A percentile compares a stretch with the other conserved stretches of the same genome.
Evolutionary conservation across 2,797 vertebrate genomes (phyloP).

Genomic region (Epinephelus awoara): DNA sequence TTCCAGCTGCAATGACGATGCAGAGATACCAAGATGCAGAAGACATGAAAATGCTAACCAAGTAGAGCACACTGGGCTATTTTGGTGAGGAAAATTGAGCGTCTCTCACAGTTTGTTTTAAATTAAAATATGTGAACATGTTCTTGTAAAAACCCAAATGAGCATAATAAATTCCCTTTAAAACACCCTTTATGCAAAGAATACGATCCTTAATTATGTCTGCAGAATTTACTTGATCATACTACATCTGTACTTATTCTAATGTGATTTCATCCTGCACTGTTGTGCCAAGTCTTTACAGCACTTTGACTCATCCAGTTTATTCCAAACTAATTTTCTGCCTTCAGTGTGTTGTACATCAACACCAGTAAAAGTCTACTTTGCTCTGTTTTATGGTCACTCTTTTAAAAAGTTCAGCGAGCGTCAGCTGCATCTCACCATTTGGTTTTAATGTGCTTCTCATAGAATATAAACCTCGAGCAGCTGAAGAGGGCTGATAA

Average conservation of each 20-base stretch:
- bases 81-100: too few relatives aligned
- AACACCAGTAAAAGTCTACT: conserved; percentile 36
- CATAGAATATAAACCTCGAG: conserved; percentile 28
- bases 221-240: neutral
- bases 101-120: too few relatives aligned
- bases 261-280: conserved; percentile 2
- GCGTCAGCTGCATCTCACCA: neutral
- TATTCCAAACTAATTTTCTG: conserved; percentile 12
- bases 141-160: too few relatives aligned
- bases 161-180: neutral
- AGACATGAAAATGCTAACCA: too few relatives aligned
- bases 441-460: conserved; percentile 48
- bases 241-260: neutral
- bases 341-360: conserved; percentile 6
- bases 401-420: conserved; percentile 16
- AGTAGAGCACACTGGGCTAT: too few relatives aligned
- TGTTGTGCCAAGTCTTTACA: neutral
- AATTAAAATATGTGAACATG: too few relatives aligned
- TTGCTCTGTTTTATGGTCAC: conserved; percentile 37
- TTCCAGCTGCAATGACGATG: too few relatives aligned
- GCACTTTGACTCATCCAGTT: conserved; percentile 7
- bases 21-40: too few relatives aligned
- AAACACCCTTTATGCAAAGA: neutral
- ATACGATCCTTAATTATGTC: neutral
- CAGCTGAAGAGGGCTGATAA: conserved; percentile 24